Evolutionary conservation across 2,113 vertebrate genomes (phyloP).

Genomic region (Odobenus rosmarus): DNA sequence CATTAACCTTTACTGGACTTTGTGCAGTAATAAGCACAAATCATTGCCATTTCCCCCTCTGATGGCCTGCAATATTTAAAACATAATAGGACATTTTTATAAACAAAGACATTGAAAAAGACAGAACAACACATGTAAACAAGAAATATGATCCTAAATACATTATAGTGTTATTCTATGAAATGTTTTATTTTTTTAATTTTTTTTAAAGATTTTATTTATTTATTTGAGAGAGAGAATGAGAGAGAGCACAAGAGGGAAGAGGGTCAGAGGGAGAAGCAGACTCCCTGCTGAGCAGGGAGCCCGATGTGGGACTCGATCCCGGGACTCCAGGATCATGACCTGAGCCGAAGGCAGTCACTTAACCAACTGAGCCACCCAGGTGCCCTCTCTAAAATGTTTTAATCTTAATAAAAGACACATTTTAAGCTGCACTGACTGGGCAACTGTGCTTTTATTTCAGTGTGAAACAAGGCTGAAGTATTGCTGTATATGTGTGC

Average conservation of each 20-base stretch:
- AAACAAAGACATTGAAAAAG: conserved; percentile 42
- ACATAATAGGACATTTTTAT: conserved; percentile 78
- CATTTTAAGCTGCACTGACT: conserved; percentile 29
- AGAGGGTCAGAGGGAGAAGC: no score
- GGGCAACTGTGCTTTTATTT: conserved; percentile 5
- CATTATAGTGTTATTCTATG: neutral
- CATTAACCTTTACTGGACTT: conserved; percentile 76
- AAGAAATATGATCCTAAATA: conserved; percentile 57
- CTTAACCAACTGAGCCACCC: no score
- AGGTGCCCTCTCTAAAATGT: neutral
- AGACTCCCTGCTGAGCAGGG: no score
- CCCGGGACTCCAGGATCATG: no score
- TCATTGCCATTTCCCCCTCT: conserved; percentile 17
- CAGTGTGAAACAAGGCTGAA: neutral
- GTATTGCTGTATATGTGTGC: neutral
- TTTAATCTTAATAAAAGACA: conserved; percentile 70
- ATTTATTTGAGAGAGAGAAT: no score
- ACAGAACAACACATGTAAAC: conserved; percentile 44
- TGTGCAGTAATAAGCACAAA: conserved; percentile 73
- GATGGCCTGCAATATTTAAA: conserved; percentile 80
- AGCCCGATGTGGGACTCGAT: no score
- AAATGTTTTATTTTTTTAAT: conserved; percentile 32
- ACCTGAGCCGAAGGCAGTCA: no score
- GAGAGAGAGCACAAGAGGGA: no score
- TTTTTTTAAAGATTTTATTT: no score